phyloP scores from a whole-genome alignment of 2,113 vertebrate species.

The Mesoclemmys tuberculata region DNA sequence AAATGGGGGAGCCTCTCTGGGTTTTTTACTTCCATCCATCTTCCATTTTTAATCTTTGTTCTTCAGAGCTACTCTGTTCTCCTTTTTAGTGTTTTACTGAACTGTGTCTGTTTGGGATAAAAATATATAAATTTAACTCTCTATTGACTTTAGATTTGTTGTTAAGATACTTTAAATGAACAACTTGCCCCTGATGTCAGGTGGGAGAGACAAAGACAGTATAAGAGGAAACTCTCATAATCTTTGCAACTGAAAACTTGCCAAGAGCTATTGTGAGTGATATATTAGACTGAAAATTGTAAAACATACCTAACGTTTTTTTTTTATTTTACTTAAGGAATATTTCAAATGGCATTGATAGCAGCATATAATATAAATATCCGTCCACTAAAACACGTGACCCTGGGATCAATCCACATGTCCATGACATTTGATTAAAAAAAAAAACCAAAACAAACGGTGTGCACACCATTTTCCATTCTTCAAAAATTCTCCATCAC shows the following conservation, averaged over 20 bases:
- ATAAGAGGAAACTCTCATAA: neutral
- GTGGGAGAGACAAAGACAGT: neutral
- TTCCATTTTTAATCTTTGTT: neutral
- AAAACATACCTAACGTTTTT: neutral
- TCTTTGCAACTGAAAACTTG: slow-evolving; percentile 8
- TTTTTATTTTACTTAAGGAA: slow-evolving; percentile 17
- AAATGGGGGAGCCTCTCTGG: accelerated
- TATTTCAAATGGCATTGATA: slow-evolving; percentile 10
- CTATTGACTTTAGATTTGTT: neutral
- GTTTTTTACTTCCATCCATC: neutral
- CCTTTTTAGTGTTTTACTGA: neutral
- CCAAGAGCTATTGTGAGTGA: slow-evolving; percentile 13
- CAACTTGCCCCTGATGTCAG: neutral
- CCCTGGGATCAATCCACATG: neutral
- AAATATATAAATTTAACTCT: too few species aligned
- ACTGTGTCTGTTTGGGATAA: neutral
- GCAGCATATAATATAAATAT: neutral
- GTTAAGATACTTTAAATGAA: neutral
- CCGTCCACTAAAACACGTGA: neutral
- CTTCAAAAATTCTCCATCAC: slow-evolving; percentile 4
- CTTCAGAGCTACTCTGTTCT: accelerated
- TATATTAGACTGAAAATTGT: neutral
- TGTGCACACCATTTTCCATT: neutral
- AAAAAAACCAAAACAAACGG: neutral
- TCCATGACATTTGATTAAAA: neutral